Conservation (phyloP, 2,888 invertebrate species). For the Chirona hameri region DNA sequence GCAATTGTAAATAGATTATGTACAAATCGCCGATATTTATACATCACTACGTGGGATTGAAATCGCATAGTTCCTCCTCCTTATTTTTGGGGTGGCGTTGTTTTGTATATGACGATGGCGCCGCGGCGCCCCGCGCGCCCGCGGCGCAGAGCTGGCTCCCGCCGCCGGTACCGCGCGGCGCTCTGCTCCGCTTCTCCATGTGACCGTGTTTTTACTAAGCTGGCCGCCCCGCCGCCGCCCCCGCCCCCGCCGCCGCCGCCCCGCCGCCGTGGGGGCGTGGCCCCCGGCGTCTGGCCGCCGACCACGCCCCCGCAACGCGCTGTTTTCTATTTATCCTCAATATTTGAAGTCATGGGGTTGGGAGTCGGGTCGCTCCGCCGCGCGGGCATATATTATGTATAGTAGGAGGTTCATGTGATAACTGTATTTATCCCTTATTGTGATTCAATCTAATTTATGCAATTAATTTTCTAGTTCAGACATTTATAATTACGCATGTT, state of each 20-base stretch:
- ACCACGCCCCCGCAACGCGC: background rate
- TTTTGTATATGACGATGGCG: slow-evolving; percentile 5
- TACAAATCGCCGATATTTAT: slow-evolving; percentile 26
- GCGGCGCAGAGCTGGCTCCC: background rate
- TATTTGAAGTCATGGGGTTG: slow-evolving; percentile 11
- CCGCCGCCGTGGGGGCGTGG: background rate
- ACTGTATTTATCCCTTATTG: slow-evolving; percentile 26
- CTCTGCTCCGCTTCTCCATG: background rate
- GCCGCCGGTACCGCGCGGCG: background rate
- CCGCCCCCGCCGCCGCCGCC: background rate
- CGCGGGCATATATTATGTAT: background rate
- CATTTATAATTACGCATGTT: slow-evolving; percentile 3
- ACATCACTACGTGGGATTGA: slow-evolving; percentile 13
- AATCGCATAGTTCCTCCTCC: slow-evolving; percentile 25
- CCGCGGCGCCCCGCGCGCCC: too few species aligned
- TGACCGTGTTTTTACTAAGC: slow-evolving; percentile 1
- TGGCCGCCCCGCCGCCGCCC: slow-evolving; percentile 14
- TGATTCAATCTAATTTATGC: slow-evolving; percentile 23
- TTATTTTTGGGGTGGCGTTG: slow-evolving; percentile 4
- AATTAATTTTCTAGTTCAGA: slow-evolving; percentile 28
- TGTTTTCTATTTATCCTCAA: slow-evolving; percentile 25
- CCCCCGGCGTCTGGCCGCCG: background rate
- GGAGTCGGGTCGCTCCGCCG: background rate
- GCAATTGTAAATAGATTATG: slow-evolving; percentile 28
- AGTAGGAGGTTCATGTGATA: slow-evolving; percentile 23